A percentile compares a stretch with the other conserved stretches of the same genome.
These are phyloP conservation scores for Drosophila busckii DNA, from an alignment of 1,140 invertebrate species.

Conservation along the genomic window DNA sequence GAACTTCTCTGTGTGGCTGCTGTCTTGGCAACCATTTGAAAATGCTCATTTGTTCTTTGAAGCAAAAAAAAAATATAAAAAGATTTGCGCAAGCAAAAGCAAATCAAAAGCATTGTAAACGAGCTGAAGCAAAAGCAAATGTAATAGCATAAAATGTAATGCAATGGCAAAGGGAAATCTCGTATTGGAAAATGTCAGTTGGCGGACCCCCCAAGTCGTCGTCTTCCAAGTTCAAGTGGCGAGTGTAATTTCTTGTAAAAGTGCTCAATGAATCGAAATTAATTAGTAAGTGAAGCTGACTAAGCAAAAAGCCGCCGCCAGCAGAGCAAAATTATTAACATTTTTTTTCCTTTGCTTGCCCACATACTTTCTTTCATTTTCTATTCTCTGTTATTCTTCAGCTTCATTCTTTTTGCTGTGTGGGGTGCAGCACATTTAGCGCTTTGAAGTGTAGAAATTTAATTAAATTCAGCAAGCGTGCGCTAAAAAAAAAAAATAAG, in stretches of 20 bases:
- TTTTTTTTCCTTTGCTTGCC: conserved; percentile 36
- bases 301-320: conserved; percentile 36
- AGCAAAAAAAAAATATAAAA: too few species aligned
- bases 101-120: conserved; percentile 18
- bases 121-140: conserved; percentile 22
- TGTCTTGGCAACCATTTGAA: conserved; percentile 68
- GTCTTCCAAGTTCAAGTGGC: too few species aligned
- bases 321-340: conserved; percentile 34
- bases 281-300: conserved; percentile 67
- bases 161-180: conserved; percentile 55
- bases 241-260: conserved; percentile 75
- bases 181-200: conserved; percentile 36
- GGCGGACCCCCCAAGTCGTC: too few species aligned
- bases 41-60: conserved; percentile 70
- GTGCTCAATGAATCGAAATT: conserved; percentile 77
- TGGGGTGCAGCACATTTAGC: conserved; percentile 54
- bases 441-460: conserved; percentile 74
- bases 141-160: conserved; percentile 52
- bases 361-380: conserved; percentile 48
- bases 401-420: too few species aligned
- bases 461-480: conserved; percentile 69
- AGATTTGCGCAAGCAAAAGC: conserved; percentile 24
- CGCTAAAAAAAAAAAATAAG: conserved; percentile 33
- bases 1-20: neutral
- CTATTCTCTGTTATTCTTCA: conserved; percentile 16